phyloP scores from a whole-genome alignment of 2,888 invertebrate species.

The Cepaea hortensis region DNA sequence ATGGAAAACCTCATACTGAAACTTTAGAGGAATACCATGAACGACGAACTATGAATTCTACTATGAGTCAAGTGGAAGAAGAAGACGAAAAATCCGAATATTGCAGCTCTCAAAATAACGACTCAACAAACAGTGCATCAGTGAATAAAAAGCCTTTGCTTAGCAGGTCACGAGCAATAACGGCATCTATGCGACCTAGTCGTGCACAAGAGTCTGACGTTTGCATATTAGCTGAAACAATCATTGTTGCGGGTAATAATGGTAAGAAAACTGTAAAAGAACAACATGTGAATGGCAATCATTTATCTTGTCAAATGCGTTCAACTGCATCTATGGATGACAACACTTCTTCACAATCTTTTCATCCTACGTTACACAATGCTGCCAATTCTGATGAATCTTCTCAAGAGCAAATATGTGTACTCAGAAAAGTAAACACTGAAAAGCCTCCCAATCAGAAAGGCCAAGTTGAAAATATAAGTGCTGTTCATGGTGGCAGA shows the following conservation, averaged over 20 bases:
- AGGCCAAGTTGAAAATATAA: background rate
- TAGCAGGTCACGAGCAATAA: slow-evolving; percentile 17
- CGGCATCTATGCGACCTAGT: slow-evolving; percentile 23
- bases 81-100: slow-evolving; percentile 26
- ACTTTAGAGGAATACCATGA: background rate
- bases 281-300: background rate
- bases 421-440: too few relatives aligned
- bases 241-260: background rate
- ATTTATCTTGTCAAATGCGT: background rate
- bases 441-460: background rate
- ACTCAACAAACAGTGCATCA: background rate
- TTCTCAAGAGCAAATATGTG: too few relatives aligned
- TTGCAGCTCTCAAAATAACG: background rate
- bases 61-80: slow-evolving; percentile 34
- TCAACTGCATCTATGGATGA: background rate
- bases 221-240: background rate
- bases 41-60: background rate
- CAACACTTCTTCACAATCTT: background rate
- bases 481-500: background rate
- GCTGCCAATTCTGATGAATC: too few relatives aligned
- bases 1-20: background rate
- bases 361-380: too few relatives aligned
- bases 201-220: background rate
- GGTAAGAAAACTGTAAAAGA: background rate
- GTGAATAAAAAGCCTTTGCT: background rate